Base-by-base conservation (phyloP, 1,140 invertebrate genomes). In the Cherax destructor region DNA sequence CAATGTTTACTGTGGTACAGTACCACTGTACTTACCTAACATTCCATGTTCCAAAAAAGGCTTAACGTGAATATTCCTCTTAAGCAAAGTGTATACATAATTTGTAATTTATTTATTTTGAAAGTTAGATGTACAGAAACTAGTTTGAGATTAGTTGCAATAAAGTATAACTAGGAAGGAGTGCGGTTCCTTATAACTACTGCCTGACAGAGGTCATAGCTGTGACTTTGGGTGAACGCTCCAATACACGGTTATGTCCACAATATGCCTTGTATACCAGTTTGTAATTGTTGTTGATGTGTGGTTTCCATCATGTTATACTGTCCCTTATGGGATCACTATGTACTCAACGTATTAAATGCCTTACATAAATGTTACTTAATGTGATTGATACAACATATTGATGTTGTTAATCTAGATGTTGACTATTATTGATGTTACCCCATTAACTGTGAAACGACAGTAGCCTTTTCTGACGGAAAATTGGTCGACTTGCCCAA, bases 291-390 rank as follows among this genome's bases (percentile, higher is more conserved):
- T 87, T 87, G 76, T 87, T 87, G 79, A 52, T 87, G 87, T 18
- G 52, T 81, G 59, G 52, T 52, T 61, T 72, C 78, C 61, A 59
- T 88, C 18, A 47, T 69, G 56, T 61, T 79, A 77, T 88, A 41
- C 30, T 24, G 47, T 78, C 56, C 41, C 59, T 41, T 16, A 41
- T 24, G 74, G 83, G 83, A 65, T 65, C 30, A 91, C 13, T 89
- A 81, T 91, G 89, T 91, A 91, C 77, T 91, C 89, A 85, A 91
- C 89, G 89, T 91, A 91, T 86, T 91, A 78, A 91, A 91, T 91
- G 89, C 89, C 89, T 91, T 91, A 91, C 83, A 79, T 91, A 24
- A 80, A 77, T 91, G 89, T 91, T 84, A 91, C 76, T 91, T 50
- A 77, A 91, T 91, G 89, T 91, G 89, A 91, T 91, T 84, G 77